Evolutionary conservation across 2,797 vertebrate genomes (phyloP).

Genomic region (Enteromius argenteus): DNA sequence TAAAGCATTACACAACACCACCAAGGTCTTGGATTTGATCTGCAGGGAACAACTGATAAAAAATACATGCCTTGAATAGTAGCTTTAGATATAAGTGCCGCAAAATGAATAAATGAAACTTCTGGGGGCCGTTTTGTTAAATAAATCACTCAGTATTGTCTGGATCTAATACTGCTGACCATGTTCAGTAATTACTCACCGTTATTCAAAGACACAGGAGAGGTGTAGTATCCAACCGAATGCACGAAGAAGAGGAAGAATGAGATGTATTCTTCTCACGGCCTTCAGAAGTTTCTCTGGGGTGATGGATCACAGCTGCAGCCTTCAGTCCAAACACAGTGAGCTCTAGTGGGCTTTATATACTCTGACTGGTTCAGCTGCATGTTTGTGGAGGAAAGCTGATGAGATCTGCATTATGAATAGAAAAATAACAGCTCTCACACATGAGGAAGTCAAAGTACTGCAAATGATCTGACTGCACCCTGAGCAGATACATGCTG

Average conservation of each 20-base stretch:
- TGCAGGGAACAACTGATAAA: not conserved
- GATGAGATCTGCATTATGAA: conserved; percentile 13
- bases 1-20: not conserved
- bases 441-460: not conserved
- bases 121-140: not conserved
- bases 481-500: conserved; percentile 20
- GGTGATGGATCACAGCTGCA: conserved; percentile 30
- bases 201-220: conserved; percentile 11
- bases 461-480: conserved; percentile 2
- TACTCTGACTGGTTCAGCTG: conserved; percentile 9
- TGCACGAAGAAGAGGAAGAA: not conserved
- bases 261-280: conserved; percentile 22
- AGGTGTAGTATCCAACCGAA: conserved; percentile 7
- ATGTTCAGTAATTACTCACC: conserved; percentile 19
- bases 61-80: not conserved
- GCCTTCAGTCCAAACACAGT: conserved; percentile 26
- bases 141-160: too few species aligned
- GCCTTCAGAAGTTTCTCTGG: conserved; percentile 23
- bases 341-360: conserved; percentile 30
- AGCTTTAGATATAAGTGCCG: not conserved
- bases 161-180: conserved; percentile 17
- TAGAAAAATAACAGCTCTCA: conserved; percentile 9
- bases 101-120: not conserved
- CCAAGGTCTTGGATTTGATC: not conserved
- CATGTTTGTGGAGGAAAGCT: conserved; percentile 5